Evolutionary conservation across 2,113 vertebrate genomes (phyloP), one percentile per base, ranked within the genome.

Genomic region (Naja naja): DNA sequence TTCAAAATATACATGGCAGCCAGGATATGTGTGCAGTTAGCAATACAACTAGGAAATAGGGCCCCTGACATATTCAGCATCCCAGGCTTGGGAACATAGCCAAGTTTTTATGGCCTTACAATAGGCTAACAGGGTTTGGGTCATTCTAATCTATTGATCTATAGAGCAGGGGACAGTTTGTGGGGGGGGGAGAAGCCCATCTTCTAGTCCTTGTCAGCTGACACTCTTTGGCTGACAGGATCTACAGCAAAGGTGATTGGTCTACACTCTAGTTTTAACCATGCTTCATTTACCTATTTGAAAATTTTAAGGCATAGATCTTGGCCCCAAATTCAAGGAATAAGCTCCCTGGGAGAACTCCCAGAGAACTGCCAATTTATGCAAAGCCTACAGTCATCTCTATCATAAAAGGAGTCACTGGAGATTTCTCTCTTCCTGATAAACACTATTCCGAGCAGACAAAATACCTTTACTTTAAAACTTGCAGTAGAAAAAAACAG

Each of bases 121-220:
- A 60, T 27, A 30, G 60, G 27, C 58, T 64, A 64, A 30, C 27
- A 64, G 11, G 27, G 9, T 64, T 30, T 30, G 10, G 11, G 27
- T 27, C 60, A 64, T 64, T 30, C 27, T 64, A 27, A 30, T 60
- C 58, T 60, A 3, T 60, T 14, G 11, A 30, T 64, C 10, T 10
- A 30, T 9, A 30, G 3, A 64, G 10, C 27, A 30, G 58, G 27
- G 58, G 22, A 9, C 27, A 64, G 9, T 30, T 64, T 60, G 55
- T 4, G 22, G 0, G 55, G 20, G 22, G 0, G 47, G 47, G 47
- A 9, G 27, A 30, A 23, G 0, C 22, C 25, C 3, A 1, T 0
- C 25, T 60, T 60, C 25, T 27, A 60, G 3, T 64, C 27, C 58
- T 64, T 64, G 58, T 64, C 10, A 64, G 10, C 10, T 64, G 58